phyloP scores from a whole-genome alignment of 2,797 vertebrate genomes.

The Cyprinodon diabolis region DNA sequence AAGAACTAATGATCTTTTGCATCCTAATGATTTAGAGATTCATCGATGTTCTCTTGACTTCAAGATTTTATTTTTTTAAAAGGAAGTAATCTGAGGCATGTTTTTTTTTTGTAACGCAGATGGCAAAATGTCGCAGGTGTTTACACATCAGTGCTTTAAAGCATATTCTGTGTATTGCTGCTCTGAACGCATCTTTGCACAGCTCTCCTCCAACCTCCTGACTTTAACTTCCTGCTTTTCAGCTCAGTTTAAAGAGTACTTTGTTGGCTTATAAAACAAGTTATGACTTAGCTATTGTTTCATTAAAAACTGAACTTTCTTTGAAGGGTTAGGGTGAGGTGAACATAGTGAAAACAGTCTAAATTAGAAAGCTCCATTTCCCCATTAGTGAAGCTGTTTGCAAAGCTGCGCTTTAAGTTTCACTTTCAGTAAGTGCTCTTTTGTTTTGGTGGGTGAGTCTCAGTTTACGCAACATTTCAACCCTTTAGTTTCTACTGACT shows the following conservation, averaged over 20 bases:
- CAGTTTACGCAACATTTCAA: neutral
- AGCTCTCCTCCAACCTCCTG: neutral
- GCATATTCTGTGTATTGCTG: neutral
- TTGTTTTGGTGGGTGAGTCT: neutral
- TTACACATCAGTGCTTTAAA: neutral
- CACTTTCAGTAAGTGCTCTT: neutral
- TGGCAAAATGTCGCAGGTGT: neutral
- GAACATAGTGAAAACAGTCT: neutral
- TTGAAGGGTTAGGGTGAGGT: neutral
- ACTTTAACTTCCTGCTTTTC: constrained; percentile 1
- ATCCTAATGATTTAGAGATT: neutral
- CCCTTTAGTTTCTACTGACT: neutral
- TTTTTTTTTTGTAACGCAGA: too few relatives aligned
- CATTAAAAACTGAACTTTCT: neutral
- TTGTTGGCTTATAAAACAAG: too few relatives aligned
- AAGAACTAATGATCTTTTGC: neutral
- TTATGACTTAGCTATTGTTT: neutral
- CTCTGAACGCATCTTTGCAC: neutral
- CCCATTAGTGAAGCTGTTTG: neutral
- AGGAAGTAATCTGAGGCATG: neutral
- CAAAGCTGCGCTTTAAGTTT: neutral
- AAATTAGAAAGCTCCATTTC: neutral
- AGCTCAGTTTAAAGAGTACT: neutral
- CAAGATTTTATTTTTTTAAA: neutral
- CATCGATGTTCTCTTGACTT: neutral